phyloP scores from a whole-genome alignment of 1,140 invertebrate genomes.

The Ectropis grisescens region DNA sequence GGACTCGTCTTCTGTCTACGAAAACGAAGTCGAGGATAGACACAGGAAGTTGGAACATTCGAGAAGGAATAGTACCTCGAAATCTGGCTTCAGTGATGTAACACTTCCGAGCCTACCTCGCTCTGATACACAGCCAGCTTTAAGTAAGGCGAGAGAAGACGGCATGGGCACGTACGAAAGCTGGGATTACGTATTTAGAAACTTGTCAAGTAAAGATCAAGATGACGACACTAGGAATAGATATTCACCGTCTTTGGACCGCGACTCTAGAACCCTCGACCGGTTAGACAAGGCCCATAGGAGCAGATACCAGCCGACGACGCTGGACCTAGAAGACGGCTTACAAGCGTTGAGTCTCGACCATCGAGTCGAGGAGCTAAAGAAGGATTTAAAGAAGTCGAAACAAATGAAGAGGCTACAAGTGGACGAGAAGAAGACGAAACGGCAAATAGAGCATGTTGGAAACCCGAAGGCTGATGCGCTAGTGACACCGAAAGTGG shows the following conservation, averaged over 20 bases:
- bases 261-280: constrained; percentile 58
- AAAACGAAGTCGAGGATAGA: constrained; percentile 44
- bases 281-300: constrained; percentile 47
- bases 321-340: constrained; percentile 68
- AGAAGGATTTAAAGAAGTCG: constrained; percentile 53
- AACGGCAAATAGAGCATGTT: constrained; percentile 24
- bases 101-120: constrained; percentile 48
- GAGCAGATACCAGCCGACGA: constrained; percentile 57
- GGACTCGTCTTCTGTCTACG: constrained; percentile 69
- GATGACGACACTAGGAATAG: constrained; percentile 75
- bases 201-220: constrained; percentile 80
- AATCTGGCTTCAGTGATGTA: constrained; percentile 45
- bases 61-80: constrained; percentile 47
- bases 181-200: constrained; percentile 85
- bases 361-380: constrained; percentile 52
- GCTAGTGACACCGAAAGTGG: constrained; percentile 38
- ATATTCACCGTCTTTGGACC: constrained; percentile 60
- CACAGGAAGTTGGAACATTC: constrained; percentile 33
- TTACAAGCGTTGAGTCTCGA: constrained; percentile 63
- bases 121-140: constrained; percentile 56
- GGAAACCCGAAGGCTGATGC: constrained; percentile 48
- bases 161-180: constrained; percentile 76
- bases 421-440: constrained; percentile 39
- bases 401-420: constrained; percentile 39
- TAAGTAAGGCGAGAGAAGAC: constrained; percentile 68